phyloP scores from a whole-genome alignment of 2,113 vertebrate genomes.

The Oryctolagus cuniculus region mOryCun1.1 NC_091438.1:122029501-122030000 shows the following conservation, averaged over 20 bases:
- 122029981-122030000: slow-evolving; percentile 13
- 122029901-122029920: neutral
- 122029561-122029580: neutral
- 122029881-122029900: neutral
- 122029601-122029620: too few species aligned
- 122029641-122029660: neutral
- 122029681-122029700: neutral
- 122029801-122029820: neutral
- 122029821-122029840: slow-evolving; percentile 40
- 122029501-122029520: slow-evolving; percentile 45
- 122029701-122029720: neutral
- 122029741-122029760: slow-evolving; percentile 32
- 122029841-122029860: neutral
- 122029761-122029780: slow-evolving; percentile 28
- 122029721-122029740: neutral
- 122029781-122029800: neutral
- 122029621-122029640: neutral
- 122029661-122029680: neutral
- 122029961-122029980: slow-evolving; percentile 37
- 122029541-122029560: neutral
- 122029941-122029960: slow-evolving; percentile 38
- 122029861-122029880: slow-evolving; percentile 29
- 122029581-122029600: too few species aligned
- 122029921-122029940: neutral
- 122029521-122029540: neutral